Base-by-base conservation (phyloP, 1,140 invertebrate genomes). In the Trachymyrmex septentrionalis region DNA sequence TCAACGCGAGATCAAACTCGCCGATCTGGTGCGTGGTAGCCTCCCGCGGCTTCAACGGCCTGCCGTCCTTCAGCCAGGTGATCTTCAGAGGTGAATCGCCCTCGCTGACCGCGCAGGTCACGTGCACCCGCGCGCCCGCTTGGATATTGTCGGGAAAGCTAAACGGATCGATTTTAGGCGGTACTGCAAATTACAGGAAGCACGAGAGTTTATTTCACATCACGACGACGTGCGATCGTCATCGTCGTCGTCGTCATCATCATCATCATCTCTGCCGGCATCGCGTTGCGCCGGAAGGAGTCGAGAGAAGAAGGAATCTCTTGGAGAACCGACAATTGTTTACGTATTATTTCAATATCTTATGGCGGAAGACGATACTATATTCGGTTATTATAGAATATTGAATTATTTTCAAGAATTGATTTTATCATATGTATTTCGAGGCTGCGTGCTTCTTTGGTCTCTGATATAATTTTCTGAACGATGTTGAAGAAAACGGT, bases 21-120 rank as follows among this genome's bases (percentile, higher is more conserved):
- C 95, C 95, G 82, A 95, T 93, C 85, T 95, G 94, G 82, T 94
- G 93, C 21, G 93, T 94, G 38, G 91, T 92, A 44, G 93, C 93
- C 72, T 94, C 92, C 55, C 90, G 88, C 21, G 92, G 88, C 73
- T 93, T 92, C 81, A 94, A 93, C 19, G 90, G 94, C 63, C 87
- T 92, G 59, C 94, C 94, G 69, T 97, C 96, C 94, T 97, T 96
- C 91, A 97, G 96, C 97, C 97, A 97, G 63, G 94, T 93, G 78
- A 97, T 96, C 88, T 95, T 95, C 63, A 97, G 93, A 34, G 97
- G 97, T 64, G 96, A 94, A 93, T 97, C 97, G 34, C 97, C 97
- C 92, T 96, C 96, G 92, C 96, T 96, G 30, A 97, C 96, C 5
- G 96, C 96, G 93, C 97, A 97, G 30, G 96, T 96, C 53, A 97